Evolutionary conservation across 2,888 invertebrate species (phyloP).

Genomic region (Uloborus plumipes): DNA sequence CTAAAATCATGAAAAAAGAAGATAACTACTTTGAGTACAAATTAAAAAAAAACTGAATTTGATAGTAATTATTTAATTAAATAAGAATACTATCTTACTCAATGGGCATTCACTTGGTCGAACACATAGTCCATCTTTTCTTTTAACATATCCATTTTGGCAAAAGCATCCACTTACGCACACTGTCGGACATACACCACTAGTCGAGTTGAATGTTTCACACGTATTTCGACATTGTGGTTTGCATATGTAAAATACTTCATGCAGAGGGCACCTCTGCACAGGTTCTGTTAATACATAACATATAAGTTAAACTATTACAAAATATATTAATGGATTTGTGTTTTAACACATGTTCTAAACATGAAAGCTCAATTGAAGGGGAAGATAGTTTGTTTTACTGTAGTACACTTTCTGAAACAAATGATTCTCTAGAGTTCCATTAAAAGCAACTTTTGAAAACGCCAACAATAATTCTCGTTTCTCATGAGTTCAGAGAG

Average conservation of each 20-base stretch:
- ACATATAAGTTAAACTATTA: not conserved
- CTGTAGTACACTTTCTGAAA: too few relatives aligned
- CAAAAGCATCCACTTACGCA: constrained; percentile 47
- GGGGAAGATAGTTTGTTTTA: too few relatives aligned
- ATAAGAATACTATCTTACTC: not conserved
- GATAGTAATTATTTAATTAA: not conserved
- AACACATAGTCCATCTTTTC: constrained; percentile 34
- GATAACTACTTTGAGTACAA: too few relatives aligned
- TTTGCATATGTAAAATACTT: constrained; percentile 23
- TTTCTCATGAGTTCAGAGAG: too few relatives aligned
- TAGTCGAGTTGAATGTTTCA: not conserved
- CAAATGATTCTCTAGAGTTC: too few relatives aligned
- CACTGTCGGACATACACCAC: not conserved
- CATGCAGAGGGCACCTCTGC: not conserved
- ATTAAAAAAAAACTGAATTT: not conserved
- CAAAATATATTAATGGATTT: too few relatives aligned
- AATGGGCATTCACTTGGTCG: constrained; percentile 17
- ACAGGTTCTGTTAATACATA: constrained; percentile 5
- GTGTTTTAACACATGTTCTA: too few relatives aligned
- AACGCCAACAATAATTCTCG: too few relatives aligned
- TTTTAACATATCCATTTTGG: constrained; percentile 23
- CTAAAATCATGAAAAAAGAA: too few relatives aligned
- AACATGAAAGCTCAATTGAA: too few relatives aligned
- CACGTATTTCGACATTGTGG: constrained; percentile 31
- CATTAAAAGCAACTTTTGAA: too few relatives aligned